These are phyloP conservation scores for Drosophila grimshawi DNA, from an alignment of 1,140 invertebrate genomes.

Conservation along the genomic window DNA sequence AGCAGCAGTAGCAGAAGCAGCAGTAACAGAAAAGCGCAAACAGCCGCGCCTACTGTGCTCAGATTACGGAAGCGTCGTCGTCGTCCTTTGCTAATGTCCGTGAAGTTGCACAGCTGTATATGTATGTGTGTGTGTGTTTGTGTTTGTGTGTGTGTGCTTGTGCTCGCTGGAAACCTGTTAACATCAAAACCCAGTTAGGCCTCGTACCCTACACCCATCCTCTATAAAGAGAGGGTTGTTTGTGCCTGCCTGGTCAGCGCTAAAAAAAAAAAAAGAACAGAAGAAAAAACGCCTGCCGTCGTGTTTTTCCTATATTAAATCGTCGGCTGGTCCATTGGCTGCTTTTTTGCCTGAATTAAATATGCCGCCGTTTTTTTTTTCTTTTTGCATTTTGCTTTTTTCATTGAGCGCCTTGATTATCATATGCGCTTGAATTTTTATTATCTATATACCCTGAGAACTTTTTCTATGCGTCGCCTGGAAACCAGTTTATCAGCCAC, in stretches of 20 bases:
- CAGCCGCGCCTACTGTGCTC: conserved; percentile 78
- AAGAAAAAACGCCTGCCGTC: conserved; percentile 59
- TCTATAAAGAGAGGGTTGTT: conserved; percentile 65
- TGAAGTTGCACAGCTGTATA: conserved; percentile 72
- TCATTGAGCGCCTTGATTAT: conserved; percentile 68
- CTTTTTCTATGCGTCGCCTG: conserved; percentile 77
- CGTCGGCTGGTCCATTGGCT: conserved; percentile 69
- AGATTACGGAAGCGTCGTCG: conserved; percentile 73
- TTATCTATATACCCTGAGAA: conserved; percentile 84
- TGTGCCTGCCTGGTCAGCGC: conserved; percentile 53
- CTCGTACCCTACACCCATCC: conserved; percentile 75
- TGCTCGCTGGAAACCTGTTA: conserved; percentile 69
- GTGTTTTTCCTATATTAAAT: conserved; percentile 83
- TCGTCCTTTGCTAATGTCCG: conserved; percentile 69
- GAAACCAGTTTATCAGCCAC: conserved; percentile 83
- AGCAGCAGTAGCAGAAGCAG: conserved; percentile 15
- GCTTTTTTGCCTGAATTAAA: conserved; percentile 82
- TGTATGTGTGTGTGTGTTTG: conserved; percentile 38
- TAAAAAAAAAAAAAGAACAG: conserved; percentile 47
- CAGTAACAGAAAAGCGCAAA: conserved; percentile 75
- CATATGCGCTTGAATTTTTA: conserved; percentile 84
- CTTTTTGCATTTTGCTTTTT: conserved; percentile 50
- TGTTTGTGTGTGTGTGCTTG: conserved; percentile 29
- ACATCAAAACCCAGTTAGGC: conserved; percentile 77
- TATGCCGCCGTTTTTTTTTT: conserved; percentile 65